A percentile compares a stretch with the other conserved stretches of the same genome.
Evolutionary conservation across 1,140 invertebrate genomes (phyloP).

Genomic region (Cyrtorhinus lividipennis): DNA sequence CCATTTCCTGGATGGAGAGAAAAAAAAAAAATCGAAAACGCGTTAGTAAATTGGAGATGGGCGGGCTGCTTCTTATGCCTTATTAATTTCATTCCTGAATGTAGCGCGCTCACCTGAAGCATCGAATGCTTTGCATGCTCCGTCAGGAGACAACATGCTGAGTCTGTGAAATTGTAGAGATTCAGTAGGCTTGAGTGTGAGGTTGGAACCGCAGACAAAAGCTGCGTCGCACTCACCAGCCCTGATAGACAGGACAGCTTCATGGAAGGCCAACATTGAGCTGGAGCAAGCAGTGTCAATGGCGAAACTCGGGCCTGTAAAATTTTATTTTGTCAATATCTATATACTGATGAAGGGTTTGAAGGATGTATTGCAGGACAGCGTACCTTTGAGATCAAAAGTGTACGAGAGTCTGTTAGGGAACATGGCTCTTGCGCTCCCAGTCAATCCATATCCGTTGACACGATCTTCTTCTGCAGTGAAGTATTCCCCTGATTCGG

Average conservation of each 20-base stretch:
- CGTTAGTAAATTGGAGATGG: no score
- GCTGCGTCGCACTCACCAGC: slow-evolving; percentile 81
- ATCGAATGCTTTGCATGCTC: slow-evolving; percentile 85
- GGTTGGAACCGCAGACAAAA: slow-evolving; percentile 64
- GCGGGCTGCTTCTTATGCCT: no score
- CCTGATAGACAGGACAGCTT: slow-evolving; percentile 69
- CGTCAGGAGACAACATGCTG: slow-evolving; percentile 78
- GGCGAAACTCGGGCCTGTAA: slow-evolving; percentile 67
- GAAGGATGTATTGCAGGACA: no score
- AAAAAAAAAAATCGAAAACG: no score
- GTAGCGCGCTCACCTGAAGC: slow-evolving; percentile 50
- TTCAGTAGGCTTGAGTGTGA: slow-evolving; percentile 71
- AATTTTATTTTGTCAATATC: no score
- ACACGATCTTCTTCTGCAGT: slow-evolving; percentile 54
- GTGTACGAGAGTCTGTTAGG: slow-evolving; percentile 89
- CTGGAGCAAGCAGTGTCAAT: slow-evolving; percentile 94
- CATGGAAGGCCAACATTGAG: slow-evolving; percentile 71
- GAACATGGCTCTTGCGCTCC: slow-evolving; percentile 88
- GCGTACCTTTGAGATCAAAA: slow-evolving; percentile 59
- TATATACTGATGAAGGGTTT: slow-evolving; percentile 6
- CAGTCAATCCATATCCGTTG: slow-evolving; percentile 84
- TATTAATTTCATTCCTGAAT: no score
- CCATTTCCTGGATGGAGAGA: slow-evolving; percentile 46
- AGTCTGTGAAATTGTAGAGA: slow-evolving; percentile 87
- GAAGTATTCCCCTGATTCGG: slow-evolving; percentile 75